Conservation (phyloP, 2,797 vertebrate species). For the Dermochelys coriacea region DNA sequence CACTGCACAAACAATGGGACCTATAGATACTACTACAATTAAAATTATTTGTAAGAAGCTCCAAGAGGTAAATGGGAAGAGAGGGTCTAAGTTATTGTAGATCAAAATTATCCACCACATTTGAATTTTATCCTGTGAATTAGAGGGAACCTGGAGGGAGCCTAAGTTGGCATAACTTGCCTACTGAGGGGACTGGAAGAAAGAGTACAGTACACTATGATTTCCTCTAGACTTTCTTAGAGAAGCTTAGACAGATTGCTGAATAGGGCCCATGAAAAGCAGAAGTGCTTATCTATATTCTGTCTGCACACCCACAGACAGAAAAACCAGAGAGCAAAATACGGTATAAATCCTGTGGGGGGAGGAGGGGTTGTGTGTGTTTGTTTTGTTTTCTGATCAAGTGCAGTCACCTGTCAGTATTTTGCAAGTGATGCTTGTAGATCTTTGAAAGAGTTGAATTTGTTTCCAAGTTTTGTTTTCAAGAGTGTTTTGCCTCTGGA, state of each 20-base stretch:
- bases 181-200: neutral
- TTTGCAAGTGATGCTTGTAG: neutral
- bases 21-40: neutral
- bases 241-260: neutral
- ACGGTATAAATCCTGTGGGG: neutral
- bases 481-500: neutral
- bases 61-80: neutral
- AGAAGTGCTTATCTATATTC: neutral
- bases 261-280: neutral
- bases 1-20: too few relatives aligned
- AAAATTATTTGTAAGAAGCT: neutral
- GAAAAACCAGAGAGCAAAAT: neutral
- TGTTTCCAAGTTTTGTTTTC: neutral
- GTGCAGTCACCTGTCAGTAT: neutral
- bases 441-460: neutral
- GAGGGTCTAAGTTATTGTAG: neutral
- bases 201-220: neutral
- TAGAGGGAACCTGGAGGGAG: neutral
- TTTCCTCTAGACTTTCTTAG: neutral
- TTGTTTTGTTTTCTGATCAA: neutral
- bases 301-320: neutral
- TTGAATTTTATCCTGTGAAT: neutral
- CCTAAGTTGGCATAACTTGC: accelerated
- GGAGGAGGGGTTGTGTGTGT: accelerated
- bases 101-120: neutral